phyloP scores from a whole-genome alignment of 2,113 vertebrate genomes.

The Calcarius ornatus region DNA sequence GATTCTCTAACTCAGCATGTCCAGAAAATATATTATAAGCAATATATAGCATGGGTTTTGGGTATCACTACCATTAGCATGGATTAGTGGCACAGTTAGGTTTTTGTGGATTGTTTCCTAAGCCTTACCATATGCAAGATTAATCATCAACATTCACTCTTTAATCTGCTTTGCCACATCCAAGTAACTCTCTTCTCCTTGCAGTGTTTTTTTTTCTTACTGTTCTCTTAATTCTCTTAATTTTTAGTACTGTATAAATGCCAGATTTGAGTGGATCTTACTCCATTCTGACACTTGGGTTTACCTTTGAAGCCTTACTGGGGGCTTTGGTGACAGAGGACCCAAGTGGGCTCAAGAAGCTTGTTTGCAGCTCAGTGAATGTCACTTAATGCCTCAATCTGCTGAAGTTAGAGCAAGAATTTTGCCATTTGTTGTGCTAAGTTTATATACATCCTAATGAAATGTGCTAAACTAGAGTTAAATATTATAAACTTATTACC shows the following conservation, averaged over 20 bases:
- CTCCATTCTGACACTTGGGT: background rate
- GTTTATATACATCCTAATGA: background rate
- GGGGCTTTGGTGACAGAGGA: background rate
- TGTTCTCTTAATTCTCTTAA: background rate
- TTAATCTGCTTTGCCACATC: background rate
- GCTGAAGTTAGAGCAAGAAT: background rate
- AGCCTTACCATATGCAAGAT: background rate
- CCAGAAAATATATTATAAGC: background rate
- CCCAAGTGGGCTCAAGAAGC: background rate
- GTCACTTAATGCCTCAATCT: background rate
- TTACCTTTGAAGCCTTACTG: background rate
- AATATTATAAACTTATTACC: background rate
- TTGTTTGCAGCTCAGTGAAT: background rate
- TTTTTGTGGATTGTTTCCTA: background rate
- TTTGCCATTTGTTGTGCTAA: background rate
- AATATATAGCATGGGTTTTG: background rate
- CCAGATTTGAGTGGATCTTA: background rate
- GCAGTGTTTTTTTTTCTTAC: background rate
- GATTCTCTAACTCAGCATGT: background rate
- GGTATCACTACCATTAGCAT: background rate
- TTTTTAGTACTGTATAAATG: background rate
- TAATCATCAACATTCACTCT: background rate
- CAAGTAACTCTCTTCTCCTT: background rate
- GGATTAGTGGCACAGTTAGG: background rate
- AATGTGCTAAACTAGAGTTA: background rate